phyloP scores from a whole-genome alignment of 2,888 invertebrate genomes.

The Eledone cirrhosa region DNA sequence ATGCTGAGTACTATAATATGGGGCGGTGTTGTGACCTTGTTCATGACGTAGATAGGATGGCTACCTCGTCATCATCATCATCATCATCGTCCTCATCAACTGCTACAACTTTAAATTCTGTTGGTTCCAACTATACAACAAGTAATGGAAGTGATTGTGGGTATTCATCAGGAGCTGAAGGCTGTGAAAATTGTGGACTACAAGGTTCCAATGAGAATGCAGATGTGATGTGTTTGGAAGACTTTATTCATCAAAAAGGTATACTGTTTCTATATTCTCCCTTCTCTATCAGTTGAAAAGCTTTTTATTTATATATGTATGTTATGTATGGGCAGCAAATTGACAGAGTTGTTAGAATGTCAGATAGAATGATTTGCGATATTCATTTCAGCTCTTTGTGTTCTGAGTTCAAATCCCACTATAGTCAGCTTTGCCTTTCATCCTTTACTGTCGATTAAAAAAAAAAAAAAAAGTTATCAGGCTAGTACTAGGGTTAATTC shows the following conservation, averaged over 20 bases:
- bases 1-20: conserved; percentile 14
- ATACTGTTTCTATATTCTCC: neutral
- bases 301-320: neutral
- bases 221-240: conserved; percentile 88
- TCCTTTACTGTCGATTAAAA: no score
- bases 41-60: conserved; percentile 12
- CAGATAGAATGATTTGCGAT: no score
- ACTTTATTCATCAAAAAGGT: conserved; percentile 66
- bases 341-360: no score
- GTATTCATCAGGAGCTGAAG: conserved; percentile 83
- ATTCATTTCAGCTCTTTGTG: no score
- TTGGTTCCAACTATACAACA: conserved; percentile 4
- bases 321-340: no score
- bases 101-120: conserved; percentile 11
- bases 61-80: neutral
- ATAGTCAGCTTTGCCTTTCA: no score
- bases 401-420: no score
- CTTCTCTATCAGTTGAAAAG: neutral
- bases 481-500: no score
- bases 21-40: conserved; percentile 12
- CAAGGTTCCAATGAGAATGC: conserved; percentile 89
- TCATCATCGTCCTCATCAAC: conserved; percentile 22
- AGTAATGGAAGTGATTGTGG: conserved; percentile 78
- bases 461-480: no score
- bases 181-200: conserved; percentile 78